Conservation (phyloP, 1,140 invertebrate species). For the Drosophila malerkotliana region DNA sequence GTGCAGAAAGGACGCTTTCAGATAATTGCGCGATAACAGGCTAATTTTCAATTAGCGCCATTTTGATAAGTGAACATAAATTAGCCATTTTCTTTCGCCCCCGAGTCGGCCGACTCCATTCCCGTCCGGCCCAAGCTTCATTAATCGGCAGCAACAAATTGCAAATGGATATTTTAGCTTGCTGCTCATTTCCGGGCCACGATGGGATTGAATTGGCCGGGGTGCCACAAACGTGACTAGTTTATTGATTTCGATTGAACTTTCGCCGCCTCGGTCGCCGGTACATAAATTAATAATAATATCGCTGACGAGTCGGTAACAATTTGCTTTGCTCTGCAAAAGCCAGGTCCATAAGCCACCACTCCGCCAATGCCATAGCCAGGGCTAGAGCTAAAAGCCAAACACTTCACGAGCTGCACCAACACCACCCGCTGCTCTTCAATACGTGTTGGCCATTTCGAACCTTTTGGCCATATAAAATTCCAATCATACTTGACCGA, state of each 20-base stretch:
- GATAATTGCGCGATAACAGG: slow-evolving; percentile 79
- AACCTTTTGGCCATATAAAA: slow-evolving; percentile 76
- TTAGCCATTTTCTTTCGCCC: slow-evolving; percentile 61
- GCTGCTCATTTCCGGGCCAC: slow-evolving; percentile 55
- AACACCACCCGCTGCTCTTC: slow-evolving; percentile 26
- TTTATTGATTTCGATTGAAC: slow-evolving; percentile 74
- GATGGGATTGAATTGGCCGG: slow-evolving; percentile 21
- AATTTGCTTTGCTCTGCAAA: slow-evolving; percentile 80
- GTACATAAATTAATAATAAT: slow-evolving; percentile 81
- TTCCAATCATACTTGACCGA: slow-evolving; percentile 81
- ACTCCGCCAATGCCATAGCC: not conserved
- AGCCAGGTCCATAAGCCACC: slow-evolving; percentile 16
- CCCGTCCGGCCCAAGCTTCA: slow-evolving; percentile 17
- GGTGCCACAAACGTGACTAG: slow-evolving; percentile 69
- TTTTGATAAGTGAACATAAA: slow-evolving; percentile 79
- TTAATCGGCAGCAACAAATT: slow-evolving; percentile 64
- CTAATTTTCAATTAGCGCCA: slow-evolving; percentile 82
- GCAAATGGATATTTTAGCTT: slow-evolving; percentile 74
- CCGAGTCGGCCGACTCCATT: not conserved
- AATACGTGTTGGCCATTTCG: slow-evolving; percentile 74
- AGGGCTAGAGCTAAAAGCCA: slow-evolving; percentile 58
- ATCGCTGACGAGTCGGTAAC: slow-evolving; percentile 67
- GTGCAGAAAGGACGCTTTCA: slow-evolving; percentile 39
- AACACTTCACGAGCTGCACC: slow-evolving; percentile 51
- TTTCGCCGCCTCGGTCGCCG: slow-evolving; percentile 34